Evolutionary conservation across 2,888 invertebrate genomes (phyloP).

Genomic region (Argyra leucocephala): DNA sequence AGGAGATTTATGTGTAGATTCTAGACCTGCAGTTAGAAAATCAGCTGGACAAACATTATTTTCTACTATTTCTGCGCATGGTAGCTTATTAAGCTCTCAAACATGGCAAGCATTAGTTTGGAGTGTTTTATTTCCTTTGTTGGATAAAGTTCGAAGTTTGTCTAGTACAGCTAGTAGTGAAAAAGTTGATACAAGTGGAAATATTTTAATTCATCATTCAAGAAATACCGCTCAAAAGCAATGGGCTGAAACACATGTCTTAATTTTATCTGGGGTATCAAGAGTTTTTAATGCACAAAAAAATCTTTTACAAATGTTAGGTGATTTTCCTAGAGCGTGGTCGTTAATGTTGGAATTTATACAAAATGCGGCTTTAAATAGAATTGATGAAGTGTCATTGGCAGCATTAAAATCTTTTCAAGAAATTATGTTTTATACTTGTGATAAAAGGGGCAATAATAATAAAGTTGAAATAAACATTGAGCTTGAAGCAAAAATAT

Average conservation of each 20-base stretch:
- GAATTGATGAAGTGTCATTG: conserved; percentile 91
- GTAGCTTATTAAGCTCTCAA: conserved; percentile 70
- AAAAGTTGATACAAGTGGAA: conserved; percentile 76
- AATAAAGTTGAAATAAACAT: conserved; percentile 36
- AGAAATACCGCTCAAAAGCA: conserved; percentile 98
- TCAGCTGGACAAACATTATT: conserved; percentile 96
- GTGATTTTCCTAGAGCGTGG: conserved; percentile 92
- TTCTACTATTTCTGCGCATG: conserved; percentile 94
- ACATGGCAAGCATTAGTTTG: conserved; percentile 93
- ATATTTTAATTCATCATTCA: conserved; percentile 95
- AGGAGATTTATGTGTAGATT: conserved; percentile 87
- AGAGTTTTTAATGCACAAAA: conserved; percentile 87
- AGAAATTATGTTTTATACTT: conserved; percentile 73
- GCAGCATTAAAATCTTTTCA: conserved; percentile 95
- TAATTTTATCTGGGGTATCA: conserved; percentile 84
- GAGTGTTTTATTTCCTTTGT: conserved; percentile 89
- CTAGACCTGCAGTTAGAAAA: conserved; percentile 90
- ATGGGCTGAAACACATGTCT: conserved; percentile 95
- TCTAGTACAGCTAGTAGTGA: conserved; percentile 58
- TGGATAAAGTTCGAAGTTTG: conserved; percentile 75
- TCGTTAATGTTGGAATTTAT: conserved; percentile 85
- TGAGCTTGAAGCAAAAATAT: conserved; percentile 45
- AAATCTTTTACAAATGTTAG: conserved; percentile 68
- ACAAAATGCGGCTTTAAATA: conserved; percentile 81
- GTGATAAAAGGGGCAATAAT: conserved; percentile 34